A percentile compares a stretch with the other conserved stretches of the same genome.
phyloP scores from a whole-genome alignment of 2,113 vertebrate species.

The Coregonus clupeaformis region DNA sequence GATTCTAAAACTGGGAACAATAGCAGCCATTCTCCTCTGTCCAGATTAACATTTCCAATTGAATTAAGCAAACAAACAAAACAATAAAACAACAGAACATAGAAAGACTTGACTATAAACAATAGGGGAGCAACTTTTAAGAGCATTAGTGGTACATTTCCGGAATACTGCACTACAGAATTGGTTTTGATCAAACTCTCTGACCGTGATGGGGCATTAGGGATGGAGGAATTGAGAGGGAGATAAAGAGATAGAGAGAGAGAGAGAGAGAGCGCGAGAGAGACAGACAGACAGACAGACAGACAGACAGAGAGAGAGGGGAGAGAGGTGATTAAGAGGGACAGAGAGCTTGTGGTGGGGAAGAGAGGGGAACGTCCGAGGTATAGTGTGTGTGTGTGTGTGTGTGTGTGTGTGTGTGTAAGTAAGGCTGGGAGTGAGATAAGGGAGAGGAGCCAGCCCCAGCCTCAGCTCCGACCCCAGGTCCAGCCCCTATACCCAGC shows the following conservation, averaged over 20 bases:
- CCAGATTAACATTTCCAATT: no score
- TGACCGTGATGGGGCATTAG: not conserved
- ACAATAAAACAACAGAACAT: no score
- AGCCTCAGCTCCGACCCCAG: not conserved
- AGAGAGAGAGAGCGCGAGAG: slow-evolving; percentile 18
- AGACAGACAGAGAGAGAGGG: not conserved
- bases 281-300: slow-evolving; percentile 10
- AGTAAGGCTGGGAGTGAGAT: not conserved
- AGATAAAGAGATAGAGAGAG: slow-evolving; percentile 3
- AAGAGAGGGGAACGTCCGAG: not conserved
- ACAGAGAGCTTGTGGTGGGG: not conserved
- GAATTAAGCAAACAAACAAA: no score
- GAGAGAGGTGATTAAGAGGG: not conserved
- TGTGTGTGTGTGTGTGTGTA: not conserved
- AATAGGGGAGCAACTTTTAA: no score
- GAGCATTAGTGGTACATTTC: no score
- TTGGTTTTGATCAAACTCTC: not conserved
- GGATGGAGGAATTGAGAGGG: not conserved
- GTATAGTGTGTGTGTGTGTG: not conserved
- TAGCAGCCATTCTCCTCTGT: no score
- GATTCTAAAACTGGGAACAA: no score
- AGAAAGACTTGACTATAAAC: no score
- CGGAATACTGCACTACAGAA: no score
- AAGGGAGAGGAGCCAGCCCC: no score
- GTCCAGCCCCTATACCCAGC: slow-evolving; percentile 3